Conservation (phyloP, 2,888 invertebrate genomes). For the Alsophila aescularia region DNA sequence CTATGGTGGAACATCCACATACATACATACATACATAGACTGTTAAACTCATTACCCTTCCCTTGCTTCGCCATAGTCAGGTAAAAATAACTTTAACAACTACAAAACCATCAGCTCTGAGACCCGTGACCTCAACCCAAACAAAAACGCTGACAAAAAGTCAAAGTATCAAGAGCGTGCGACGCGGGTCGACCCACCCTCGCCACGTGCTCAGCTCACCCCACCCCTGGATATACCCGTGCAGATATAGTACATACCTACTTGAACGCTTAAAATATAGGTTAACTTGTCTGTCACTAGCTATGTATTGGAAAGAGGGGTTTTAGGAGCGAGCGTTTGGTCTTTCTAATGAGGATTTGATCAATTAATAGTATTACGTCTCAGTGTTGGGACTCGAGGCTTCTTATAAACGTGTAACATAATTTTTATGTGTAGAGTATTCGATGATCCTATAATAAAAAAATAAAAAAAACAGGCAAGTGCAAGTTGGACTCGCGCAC, state of each 20-base stretch:
- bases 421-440: too few relatives aligned
- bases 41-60: too few relatives aligned
- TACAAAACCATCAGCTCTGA: too few relatives aligned
- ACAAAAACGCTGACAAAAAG: slow-evolving; percentile 5
- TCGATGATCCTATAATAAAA: too few relatives aligned
- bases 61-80: too few relatives aligned
- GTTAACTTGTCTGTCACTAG: slow-evolving; percentile 60
- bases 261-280: slow-evolving; percentile 60
- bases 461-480: too few relatives aligned
- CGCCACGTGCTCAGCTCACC: slow-evolving; percentile 66
- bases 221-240: slow-evolving; percentile 39
- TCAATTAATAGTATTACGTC: not conserved
- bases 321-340: slow-evolving; percentile 1
- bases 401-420: too few relatives aligned
- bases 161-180: slow-evolving; percentile 56
- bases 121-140: slow-evolving; percentile 3
- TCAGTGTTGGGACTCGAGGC: too few relatives aligned
- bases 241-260: slow-evolving; percentile 44
- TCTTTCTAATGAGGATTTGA: not conserved
- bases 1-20: too few relatives aligned
- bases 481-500: too few relatives aligned
- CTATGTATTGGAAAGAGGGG: slow-evolving; percentile 10
- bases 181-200: slow-evolving; percentile 48
- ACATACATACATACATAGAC: too few relatives aligned
- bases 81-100: not conserved